Evolutionary conservation across 2,113 vertebrate species (phyloP).

Genomic region (Tachycineta bicolor): DNA sequence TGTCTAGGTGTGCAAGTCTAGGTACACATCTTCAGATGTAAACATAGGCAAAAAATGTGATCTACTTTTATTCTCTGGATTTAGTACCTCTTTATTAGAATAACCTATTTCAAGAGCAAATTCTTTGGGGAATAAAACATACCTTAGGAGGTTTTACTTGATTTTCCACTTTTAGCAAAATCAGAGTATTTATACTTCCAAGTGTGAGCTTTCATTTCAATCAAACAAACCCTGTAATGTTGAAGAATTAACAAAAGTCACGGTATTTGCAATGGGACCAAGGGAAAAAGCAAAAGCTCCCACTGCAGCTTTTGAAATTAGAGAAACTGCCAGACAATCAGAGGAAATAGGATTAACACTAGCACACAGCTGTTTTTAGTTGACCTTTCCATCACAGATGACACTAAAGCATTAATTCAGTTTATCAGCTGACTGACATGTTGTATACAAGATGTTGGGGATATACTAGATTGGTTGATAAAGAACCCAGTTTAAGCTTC

Average conservation of each 20-base stretch:
- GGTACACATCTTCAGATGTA: not conserved
- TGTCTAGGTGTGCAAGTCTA: not conserved
- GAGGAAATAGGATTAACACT: not conserved
- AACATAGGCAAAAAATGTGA: not conserved
- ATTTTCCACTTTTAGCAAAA: not conserved
- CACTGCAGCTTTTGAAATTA: not conserved
- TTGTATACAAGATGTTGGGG: not conserved
- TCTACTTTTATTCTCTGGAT: not conserved
- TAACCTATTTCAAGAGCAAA: not conserved
- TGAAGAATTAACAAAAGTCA: not conserved
- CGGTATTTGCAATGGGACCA: not conserved
- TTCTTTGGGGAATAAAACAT: not conserved
- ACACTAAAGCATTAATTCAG: not conserved
- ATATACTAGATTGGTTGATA: not conserved
- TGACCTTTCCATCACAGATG: not conserved
- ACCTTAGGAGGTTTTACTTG: not conserved
- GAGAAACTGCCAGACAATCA: not conserved
- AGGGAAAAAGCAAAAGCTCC: not conserved
- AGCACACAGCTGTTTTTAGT: not conserved
- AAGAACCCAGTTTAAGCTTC: not conserved
- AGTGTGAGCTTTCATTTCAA: not conserved
- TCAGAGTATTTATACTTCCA: not conserved
- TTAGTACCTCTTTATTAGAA: not conserved
- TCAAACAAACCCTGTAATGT: not conserved
- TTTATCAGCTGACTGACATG: slow-evolving; percentile 14